phyloP scores from a whole-genome alignment of 23 tunicate genomes.

The Diplosoma virens region DNA sequence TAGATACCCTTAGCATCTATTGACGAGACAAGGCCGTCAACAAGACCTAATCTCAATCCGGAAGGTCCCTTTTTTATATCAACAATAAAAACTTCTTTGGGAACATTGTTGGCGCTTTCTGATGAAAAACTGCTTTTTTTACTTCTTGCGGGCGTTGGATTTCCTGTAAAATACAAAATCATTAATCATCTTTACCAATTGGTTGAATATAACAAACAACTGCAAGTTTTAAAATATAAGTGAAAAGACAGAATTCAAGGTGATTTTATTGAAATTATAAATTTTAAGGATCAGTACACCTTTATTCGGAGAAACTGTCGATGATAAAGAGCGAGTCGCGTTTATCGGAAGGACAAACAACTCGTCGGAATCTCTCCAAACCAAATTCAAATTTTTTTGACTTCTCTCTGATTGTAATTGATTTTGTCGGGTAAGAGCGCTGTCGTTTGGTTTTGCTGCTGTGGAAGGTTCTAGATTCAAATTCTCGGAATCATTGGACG shows the following conservation, averaged over 20 bases:
- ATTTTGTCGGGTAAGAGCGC: no score
- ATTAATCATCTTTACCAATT: no score
- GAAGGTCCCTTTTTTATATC: conserved; percentile 67
- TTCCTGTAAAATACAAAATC: neutral
- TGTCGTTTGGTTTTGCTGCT: no score
- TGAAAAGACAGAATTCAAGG: no score
- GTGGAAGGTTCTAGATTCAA: no score
- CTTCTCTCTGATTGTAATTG: no score
- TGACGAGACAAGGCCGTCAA: conserved; percentile 70
- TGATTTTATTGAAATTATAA: no score
- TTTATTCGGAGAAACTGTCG: conserved; percentile 32
- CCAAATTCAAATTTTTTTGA: no score
- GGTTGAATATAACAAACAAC: no score
- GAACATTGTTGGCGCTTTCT: conserved; percentile 28
- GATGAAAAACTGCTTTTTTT: neutral
- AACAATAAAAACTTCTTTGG: conserved; percentile 86
- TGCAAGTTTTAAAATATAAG: no score
- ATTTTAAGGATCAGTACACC: no score
- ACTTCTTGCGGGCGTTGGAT: neutral
- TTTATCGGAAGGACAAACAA: conserved; percentile 47
- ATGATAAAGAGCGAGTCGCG: conserved; percentile 35
- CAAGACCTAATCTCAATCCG: conserved; percentile 78
- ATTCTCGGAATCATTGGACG: no score
- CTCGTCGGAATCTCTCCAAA: conserved; percentile 49
- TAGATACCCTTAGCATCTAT: conserved; percentile 60